phyloP scores from a whole-genome alignment of 2,888 invertebrate genomes.

The Epirrita christyi region DNA sequence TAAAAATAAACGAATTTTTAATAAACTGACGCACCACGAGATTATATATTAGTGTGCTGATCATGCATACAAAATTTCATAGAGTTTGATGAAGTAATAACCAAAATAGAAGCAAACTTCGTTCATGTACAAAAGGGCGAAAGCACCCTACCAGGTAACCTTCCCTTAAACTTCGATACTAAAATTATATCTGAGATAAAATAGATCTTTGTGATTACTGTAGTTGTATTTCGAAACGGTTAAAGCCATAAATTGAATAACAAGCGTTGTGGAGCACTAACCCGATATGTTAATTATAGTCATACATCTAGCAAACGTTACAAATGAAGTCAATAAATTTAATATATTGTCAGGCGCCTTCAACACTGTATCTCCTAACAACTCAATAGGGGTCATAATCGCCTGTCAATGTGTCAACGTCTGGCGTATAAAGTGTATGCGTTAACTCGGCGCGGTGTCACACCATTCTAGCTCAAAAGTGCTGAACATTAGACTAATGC shows the following conservation, averaged over 20 bases:
- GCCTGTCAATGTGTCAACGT: constrained; percentile 64
- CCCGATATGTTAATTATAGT: constrained; percentile 35
- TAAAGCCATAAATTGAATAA: constrained; percentile 15
- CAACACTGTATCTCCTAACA: constrained; percentile 48
- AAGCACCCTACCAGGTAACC: too few species aligned
- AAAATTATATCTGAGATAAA: neutral
- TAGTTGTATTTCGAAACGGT: neutral
- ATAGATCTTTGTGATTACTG: neutral
- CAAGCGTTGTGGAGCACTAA: constrained; percentile 19
- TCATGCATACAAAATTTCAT: too few species aligned
- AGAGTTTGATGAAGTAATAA: too few species aligned
- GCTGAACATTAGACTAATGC: constrained; percentile 73
- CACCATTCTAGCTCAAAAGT: constrained; percentile 67
- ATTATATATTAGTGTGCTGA: too few species aligned
- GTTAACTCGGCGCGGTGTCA: constrained; percentile 57
- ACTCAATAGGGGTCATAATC: constrained; percentile 69
- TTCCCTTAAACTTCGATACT: neutral
- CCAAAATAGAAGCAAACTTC: too few species aligned
- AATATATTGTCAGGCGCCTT: constrained; percentile 56
- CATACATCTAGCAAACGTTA: constrained; percentile 40
- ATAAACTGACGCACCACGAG: too few species aligned
- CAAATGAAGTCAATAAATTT: constrained; percentile 59
- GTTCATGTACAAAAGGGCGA: too few species aligned
- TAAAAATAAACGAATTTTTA: too few species aligned
- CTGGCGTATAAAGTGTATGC: constrained; percentile 58